Base-by-base conservation (phyloP, 2,888 invertebrate genomes). In the Lithodes maja region DNA sequence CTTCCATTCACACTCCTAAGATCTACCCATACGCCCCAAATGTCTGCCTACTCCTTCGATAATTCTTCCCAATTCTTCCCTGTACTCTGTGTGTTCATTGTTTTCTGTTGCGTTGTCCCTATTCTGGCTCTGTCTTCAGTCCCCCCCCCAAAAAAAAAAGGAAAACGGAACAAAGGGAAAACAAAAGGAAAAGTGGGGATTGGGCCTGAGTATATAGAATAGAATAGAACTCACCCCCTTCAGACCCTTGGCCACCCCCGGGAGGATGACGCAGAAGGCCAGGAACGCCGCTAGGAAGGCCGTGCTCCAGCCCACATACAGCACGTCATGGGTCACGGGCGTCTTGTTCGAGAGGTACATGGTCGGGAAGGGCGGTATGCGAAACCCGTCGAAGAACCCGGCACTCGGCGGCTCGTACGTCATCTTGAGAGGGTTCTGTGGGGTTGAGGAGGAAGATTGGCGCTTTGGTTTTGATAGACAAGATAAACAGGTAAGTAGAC, bases 241-340 rank as follows among this genome's bases (percentile, higher is more conserved):
- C 50, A 61, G 68, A 2, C 79, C 49, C 79, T 53, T 15, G 2
- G 7, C 77, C 5, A 5, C 33, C n/a, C 77, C 50, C 1, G 77
- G 71, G 1, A 94, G 90, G 79, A 94, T 92, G 50, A 61, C n/a
- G 78, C 17, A 78, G 91, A 94, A 94, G 82, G 93, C 93, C 49
- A 94, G 75, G 50, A 93, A 93, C 50, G 94, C 86, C 87, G 94
- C 94, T 15, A 94, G 80, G 92, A 94, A 94, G 3, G 94, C 93
- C 1, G 93, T 91, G 53, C 94, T 93, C 71, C 95, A 93, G 15
- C 94, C 94, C 1, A 93, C 93, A 92, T 94, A 94, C n/a, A 94
- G 91, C n/a, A 94, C 93, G 92, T 95, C 94, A 0, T 94, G 93
- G 1, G 93, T 93, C 15, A 94, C 94, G 1, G 94, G 92, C 1